A percentile compares a stretch with the other conserved stretches of the same genome.
Evolutionary conservation across 1,140 invertebrate species (phyloP).

Genomic region (Drosophila sproati): DNA sequence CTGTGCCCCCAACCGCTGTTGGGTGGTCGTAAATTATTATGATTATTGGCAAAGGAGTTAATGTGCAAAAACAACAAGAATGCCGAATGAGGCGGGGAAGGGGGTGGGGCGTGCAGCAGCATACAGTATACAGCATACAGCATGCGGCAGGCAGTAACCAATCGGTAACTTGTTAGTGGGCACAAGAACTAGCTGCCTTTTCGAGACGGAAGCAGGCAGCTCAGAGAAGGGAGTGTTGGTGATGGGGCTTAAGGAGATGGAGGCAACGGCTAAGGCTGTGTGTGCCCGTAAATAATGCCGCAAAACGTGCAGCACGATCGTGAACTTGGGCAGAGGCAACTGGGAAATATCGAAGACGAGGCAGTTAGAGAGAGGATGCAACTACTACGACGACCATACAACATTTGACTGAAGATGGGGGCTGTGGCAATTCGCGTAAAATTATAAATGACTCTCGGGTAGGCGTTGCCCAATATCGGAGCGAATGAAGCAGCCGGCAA

Average conservation of each 20-base stretch:
- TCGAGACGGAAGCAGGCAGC: constrained; percentile 10
- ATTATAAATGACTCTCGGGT: constrained; percentile 73
- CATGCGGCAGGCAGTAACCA: constrained; percentile 35
- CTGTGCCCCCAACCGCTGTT: constrained; percentile 40
- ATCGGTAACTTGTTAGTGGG: constrained; percentile 74
- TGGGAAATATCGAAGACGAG: constrained; percentile 29
- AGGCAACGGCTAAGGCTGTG: constrained; percentile 1
- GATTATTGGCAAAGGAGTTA: constrained; percentile 78
- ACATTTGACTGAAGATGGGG: constrained; percentile 6
- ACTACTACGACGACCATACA: constrained; percentile 13
- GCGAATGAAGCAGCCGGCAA: constrained; percentile 55
- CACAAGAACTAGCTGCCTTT: constrained; percentile 24
- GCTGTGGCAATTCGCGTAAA: constrained; percentile 63
- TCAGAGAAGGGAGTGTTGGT: neutral
- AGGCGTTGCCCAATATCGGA: constrained; percentile 75
- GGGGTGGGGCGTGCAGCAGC: neutral
- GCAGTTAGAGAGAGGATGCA: constrained; percentile 37
- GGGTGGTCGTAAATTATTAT: constrained; percentile 79
- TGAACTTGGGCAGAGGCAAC: constrained; percentile 51
- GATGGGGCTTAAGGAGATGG: neutral
- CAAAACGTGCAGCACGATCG: constrained; percentile 75
- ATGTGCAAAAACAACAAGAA: constrained; percentile 58
- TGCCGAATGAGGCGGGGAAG: neutral
- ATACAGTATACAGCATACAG: neutral
- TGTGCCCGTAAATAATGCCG: constrained; percentile 70